Evolutionary conservation across 2,888 invertebrate genomes (phyloP).

Genomic region (Brachylomia viminalis): DNA sequence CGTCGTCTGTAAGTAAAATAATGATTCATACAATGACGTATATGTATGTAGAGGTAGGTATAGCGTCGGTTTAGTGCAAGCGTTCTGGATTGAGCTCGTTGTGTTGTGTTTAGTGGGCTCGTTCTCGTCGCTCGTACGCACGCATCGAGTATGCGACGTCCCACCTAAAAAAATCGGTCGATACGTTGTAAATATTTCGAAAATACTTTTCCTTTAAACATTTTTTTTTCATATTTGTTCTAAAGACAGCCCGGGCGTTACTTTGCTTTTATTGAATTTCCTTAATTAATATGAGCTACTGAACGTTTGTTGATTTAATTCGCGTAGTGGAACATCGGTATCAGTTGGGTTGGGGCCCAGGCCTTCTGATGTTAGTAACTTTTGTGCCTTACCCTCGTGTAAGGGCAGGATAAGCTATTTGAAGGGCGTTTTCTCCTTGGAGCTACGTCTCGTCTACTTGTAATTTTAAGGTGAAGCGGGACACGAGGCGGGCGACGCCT

Average conservation of each 20-base stretch:
- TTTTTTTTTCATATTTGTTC: constrained; percentile 19
- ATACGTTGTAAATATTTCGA: constrained; percentile 53
- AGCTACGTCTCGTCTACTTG: constrained; percentile 77
- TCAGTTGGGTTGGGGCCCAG: constrained; percentile 17
- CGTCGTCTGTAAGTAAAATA: constrained; percentile 58
- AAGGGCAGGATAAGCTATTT: constrained; percentile 71
- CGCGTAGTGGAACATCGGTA: constrained; percentile 48
- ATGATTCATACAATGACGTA: constrained; percentile 71
- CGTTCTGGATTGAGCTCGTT: constrained; percentile 71
- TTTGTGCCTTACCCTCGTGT: constrained; percentile 53
- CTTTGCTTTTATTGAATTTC: constrained; percentile 19
- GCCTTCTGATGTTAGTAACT: constrained; percentile 27
- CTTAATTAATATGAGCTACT: constrained; percentile 8
- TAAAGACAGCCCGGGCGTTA: constrained; percentile 1
- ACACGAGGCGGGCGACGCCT: constrained; percentile 89
- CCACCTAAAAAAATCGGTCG: constrained; percentile 61
- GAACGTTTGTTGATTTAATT: constrained; percentile 25
- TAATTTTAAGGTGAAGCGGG: constrained; percentile 86
- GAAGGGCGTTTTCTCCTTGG: constrained; percentile 83
- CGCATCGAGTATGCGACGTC: constrained; percentile 71
- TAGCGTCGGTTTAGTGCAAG: constrained; percentile 71
- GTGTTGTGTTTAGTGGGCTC: constrained; percentile 74
- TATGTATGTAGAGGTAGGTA: constrained; percentile 60
- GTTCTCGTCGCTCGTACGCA: constrained; percentile 75
- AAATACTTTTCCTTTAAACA: constrained; percentile 23